Evolutionary conservation across 2,797 vertebrate species (phyloP), one percentile per base, ranked within the genome.

Genomic region (Centropyge bicolor): DNA sequence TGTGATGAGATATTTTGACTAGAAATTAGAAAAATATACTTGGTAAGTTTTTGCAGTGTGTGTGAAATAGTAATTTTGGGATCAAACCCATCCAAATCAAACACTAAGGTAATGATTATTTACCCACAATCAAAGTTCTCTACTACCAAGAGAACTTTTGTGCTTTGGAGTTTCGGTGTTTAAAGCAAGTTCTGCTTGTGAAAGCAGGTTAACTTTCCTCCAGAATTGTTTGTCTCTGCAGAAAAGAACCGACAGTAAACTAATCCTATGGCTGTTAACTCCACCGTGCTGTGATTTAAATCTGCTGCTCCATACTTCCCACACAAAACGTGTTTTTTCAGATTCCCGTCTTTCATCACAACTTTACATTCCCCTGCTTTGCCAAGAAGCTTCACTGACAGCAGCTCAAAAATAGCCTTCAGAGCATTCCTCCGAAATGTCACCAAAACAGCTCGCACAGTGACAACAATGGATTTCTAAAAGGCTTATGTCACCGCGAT

Each of bases 371-470:
- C 3, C 22, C 1, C 27, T 24, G 46, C 57, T 35, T 35, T 6
- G 5, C 52, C 40, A 41, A 55, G 48, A 31, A 75, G 77, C 61
- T 62, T 46, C 0, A 1, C 61, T 62, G n/a, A 69, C 62, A 51
- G 60, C 11, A 55, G 35, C 64, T 82, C 66, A 60, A 73, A 73
- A 82, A 69, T 46, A 77, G 59, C 38, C 65, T 55, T 67, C 38
- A 20, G 13, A 80, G 65, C 19, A 65, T 70, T 84, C 57, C 81
- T 70, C 62, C 38, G 1, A 86, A 86, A 83, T 80, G 66, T 70
- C 76, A 65, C 68, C 41, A 41, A 66, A 78, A 71, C 65, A 36
- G 49, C 69, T 63, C 75, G 46, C 76, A 81, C 41, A 16, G 49
- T 38, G 64, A 70, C 67, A 65, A 40, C 55, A 61, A 59, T 70